Evolutionary conservation across 2,888 invertebrate genomes (phyloP).

Genomic region (Quadroppia sp.): DNA sequence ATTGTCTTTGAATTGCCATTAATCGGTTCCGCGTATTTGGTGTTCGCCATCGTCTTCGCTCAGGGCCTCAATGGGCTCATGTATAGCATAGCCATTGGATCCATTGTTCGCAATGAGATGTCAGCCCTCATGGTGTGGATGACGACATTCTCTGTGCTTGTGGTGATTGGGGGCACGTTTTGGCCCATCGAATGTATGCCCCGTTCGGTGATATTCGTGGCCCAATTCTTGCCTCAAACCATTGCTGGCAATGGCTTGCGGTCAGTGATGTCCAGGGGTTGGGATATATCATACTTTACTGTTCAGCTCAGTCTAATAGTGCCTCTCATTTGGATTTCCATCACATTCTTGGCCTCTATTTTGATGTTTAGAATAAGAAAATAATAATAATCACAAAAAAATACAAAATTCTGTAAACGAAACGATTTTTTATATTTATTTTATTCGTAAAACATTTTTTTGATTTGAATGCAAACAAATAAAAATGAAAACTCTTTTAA

Average conservation of each 20-base stretch:
- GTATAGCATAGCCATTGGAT: not conserved
- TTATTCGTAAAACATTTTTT: not conserved
- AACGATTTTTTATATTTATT: no score
- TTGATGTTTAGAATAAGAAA: conserved; percentile 10
- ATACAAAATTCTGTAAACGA: no score
- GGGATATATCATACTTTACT: not conserved
- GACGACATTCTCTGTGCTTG: conserved; percentile 7
- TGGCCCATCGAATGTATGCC: conserved; percentile 35
- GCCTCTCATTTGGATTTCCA: conserved; percentile 5
- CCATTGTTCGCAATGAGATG: not conserved
- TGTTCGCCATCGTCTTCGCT: not conserved
- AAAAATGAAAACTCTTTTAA: not conserved
- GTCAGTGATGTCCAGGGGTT: conserved; percentile 12
- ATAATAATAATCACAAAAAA: not conserved
- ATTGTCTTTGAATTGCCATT: not conserved
- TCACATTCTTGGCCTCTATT: not conserved
- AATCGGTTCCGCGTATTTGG: conserved; percentile 18
- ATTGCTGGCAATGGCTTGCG: conserved; percentile 27
- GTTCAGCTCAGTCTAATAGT: not conserved
- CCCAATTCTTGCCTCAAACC: conserved; percentile 12
- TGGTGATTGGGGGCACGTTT: not conserved
- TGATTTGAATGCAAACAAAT: not conserved
- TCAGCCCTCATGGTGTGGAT: conserved; percentile 3
- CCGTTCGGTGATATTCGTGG: not conserved
- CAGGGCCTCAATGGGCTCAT: conserved; percentile 9